Conservation (phyloP, 2,113 vertebrate species). For the Corythaeola cristata region DNA sequence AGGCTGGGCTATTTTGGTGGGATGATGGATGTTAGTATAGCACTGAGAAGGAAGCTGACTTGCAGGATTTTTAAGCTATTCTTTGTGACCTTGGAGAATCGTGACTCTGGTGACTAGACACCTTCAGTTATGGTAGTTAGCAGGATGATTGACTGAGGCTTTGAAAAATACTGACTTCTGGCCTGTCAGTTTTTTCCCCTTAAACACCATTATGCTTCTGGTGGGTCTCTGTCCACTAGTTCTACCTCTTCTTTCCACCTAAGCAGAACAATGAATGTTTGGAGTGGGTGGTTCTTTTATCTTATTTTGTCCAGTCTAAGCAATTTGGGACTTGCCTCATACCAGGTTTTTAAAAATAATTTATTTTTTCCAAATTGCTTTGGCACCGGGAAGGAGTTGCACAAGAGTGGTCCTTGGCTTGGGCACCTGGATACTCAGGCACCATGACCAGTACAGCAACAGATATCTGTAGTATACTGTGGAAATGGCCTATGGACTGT, state of each 20-base stretch:
- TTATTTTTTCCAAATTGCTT: slow-evolving; percentile 4
- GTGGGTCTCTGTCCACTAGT: not conserved
- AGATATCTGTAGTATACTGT: not conserved
- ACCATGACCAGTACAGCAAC: not conserved
- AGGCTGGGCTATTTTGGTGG: not conserved
- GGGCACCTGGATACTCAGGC: not conserved
- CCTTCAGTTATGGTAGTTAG: not conserved
- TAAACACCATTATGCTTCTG: slow-evolving; percentile 8
- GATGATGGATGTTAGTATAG: not conserved
- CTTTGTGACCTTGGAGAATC: not conserved
- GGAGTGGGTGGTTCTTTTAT: not conserved
- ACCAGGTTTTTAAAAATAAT: not conserved
- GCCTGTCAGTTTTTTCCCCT: not conserved
- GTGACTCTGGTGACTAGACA: not conserved
- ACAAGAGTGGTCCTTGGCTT: not conserved
- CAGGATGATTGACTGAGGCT: not conserved
- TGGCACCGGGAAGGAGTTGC: not conserved
- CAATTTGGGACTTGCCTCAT: not conserved
- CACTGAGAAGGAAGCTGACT: not conserved
- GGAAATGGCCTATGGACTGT: not conserved
- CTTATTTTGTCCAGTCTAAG: not conserved
- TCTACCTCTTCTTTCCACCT: slow-evolving; percentile 10
- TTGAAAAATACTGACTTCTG: not conserved
- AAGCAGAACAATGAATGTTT: not conserved
- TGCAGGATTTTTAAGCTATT: not conserved